Percentiles rank a stretch among this genome's conserved stretches.
Conservation (phyloP, 1,140 invertebrate species). For the Lasioglossum albipes region DNA sequence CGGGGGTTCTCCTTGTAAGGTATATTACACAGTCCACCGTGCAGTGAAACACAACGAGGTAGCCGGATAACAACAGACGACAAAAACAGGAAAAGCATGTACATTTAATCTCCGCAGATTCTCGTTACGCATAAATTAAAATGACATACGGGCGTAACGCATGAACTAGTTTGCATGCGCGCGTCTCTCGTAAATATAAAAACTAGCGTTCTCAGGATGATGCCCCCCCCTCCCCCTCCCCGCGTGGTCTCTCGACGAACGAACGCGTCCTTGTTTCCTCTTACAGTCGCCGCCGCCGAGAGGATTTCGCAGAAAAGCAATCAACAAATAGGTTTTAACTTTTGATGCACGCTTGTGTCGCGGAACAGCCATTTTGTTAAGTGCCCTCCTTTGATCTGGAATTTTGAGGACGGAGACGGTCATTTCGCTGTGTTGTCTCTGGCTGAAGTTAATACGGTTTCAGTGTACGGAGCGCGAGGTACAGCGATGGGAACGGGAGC, state of each 20-base stretch:
- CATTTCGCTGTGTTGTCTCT: too few species aligned
- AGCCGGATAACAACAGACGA: not conserved
- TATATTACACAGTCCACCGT: not conserved
- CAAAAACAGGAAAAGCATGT: not conserved
- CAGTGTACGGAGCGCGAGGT: too few species aligned
- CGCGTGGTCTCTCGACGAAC: not conserved
- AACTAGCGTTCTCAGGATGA: not conserved
- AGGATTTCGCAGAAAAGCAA: not conserved
- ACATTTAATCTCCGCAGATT: not conserved
- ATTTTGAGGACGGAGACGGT: too few species aligned
- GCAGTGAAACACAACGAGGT: not conserved
- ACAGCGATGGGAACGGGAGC: too few species aligned
- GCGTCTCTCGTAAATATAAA: not conserved
- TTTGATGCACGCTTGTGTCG: too few species aligned
- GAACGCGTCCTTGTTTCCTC: not conserved
- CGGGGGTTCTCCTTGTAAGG: too few species aligned
- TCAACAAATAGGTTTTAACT: not conserved
- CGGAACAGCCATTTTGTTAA: too few species aligned
- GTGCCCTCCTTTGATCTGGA: too few species aligned
- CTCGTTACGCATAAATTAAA: not conserved
- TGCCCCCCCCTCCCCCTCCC: too few species aligned
- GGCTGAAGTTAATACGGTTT: too few species aligned
- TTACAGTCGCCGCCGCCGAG: not conserved
- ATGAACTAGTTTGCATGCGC: not conserved
- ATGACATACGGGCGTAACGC: not conserved